Percentiles rank a stretch among this genome's conserved stretches.
These are phyloP conservation scores for Poeciliopsis retropinna DNA, from an alignment of 2,113 vertebrate genomes.

Conservation along the genomic window DNA sequence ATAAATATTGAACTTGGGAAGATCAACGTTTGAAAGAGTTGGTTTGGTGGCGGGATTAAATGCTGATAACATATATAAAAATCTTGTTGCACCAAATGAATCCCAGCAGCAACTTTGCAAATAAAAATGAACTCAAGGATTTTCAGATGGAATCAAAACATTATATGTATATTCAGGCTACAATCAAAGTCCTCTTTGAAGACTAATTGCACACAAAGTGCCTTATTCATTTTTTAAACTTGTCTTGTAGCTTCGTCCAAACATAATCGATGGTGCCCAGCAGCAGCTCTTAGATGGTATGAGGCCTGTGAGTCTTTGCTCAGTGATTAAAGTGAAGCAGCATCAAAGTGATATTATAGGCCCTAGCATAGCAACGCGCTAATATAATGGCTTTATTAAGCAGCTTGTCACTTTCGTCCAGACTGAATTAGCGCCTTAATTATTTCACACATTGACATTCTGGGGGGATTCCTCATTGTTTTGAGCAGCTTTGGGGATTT, in stretches of 20 bases:
- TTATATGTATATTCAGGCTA: not conserved
- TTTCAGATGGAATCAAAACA: slow-evolving; percentile 7
- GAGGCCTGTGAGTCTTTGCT: slow-evolving; percentile 8
- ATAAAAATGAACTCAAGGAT: slow-evolving; percentile 13
- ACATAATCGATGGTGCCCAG: slow-evolving; percentile 22
- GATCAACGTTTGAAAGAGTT: not conserved
- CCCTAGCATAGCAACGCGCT: not conserved
- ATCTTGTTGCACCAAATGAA: not conserved
- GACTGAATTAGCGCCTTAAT: not conserved
- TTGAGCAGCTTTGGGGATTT: not conserved
- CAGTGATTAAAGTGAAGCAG: slow-evolving; percentile 24
- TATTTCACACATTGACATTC: not conserved
- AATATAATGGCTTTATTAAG: slow-evolving; percentile 7
- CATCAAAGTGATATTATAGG: slow-evolving; percentile 18
- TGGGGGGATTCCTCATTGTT: not conserved
- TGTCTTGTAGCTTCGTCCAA: slow-evolving; percentile 16
- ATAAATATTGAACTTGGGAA: not conserved
- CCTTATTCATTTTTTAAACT: slow-evolving; percentile 11
- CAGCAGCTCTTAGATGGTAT: slow-evolving; percentile 16
- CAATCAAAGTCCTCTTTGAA: not conserved
- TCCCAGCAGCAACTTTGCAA: slow-evolving; percentile 36
- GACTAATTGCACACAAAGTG: slow-evolving; percentile 18
- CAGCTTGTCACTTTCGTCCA: not conserved
- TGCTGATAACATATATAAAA: not conserved
- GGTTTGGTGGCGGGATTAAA: not conserved